These are phyloP conservation scores for Zygogramma bicolorata DNA, from an alignment of 2,888 invertebrate genomes.

Conservation along the genomic window DNA sequence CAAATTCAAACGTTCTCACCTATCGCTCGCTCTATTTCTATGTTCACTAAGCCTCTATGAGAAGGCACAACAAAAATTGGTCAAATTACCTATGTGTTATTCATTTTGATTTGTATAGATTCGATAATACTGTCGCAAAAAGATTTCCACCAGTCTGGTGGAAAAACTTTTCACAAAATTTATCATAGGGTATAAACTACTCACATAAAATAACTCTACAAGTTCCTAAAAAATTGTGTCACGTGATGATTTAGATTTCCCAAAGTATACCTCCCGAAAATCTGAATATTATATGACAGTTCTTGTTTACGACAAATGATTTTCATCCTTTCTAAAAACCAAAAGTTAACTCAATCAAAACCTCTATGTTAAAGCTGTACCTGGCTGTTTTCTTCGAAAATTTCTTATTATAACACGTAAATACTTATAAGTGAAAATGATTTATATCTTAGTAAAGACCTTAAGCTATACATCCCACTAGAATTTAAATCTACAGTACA, in stretches of 20 bases:
- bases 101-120: conserved; percentile 28
- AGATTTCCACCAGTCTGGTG: not conserved
- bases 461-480: conserved; percentile 26
- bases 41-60: conserved; percentile 61
- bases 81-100: conserved; percentile 54
- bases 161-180: not conserved
- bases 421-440: conserved; percentile 19
- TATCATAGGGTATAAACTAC: not conserved
- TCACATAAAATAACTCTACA: not conserved
- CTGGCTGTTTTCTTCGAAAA: conserved; percentile 47
- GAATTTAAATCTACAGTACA: conserved; percentile 28
- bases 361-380: conserved; percentile 53
- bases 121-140: not conserved
- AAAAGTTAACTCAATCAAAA: not conserved
- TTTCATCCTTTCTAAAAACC: not conserved
- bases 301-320: not conserved
- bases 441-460: conserved; percentile 6
- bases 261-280: no score
- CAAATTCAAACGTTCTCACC: conserved; percentile 26
- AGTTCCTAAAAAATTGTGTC: not conserved
- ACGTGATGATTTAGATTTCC: no score
- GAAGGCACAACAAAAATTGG: conserved; percentile 67
- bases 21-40: conserved; percentile 34
- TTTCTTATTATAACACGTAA: conserved; percentile 21
- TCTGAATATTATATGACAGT: not conserved